These are phyloP conservation scores for Cricetomys ansorgei DNA, from an alignment of 2,113 vertebrate species.

Conservation along the genomic window DNA sequence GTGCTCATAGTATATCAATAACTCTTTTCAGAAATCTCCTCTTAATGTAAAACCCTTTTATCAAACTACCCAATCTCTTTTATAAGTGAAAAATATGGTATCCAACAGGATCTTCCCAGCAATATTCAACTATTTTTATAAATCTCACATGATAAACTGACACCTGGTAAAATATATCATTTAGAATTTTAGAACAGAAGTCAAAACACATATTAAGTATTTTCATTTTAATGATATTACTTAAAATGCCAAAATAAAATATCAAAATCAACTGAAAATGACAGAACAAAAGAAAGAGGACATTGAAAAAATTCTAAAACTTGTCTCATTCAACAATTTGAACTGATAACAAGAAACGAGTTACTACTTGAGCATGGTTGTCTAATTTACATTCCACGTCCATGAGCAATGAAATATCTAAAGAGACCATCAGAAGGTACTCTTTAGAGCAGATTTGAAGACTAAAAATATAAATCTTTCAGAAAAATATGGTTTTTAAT, in stretches of 20 bases:
- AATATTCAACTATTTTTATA: neutral
- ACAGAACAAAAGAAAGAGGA: neutral
- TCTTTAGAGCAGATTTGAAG: neutral
- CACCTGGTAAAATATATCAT: neutral
- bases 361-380: neutral
- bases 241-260: neutral
- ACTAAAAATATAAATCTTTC: neutral
- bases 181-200: neutral
- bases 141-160: neutral
- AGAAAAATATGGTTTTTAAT: neutral
- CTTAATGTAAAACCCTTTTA: neutral
- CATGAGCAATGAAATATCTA: neutral
- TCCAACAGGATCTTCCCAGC: neutral
- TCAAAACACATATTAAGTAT: neutral
- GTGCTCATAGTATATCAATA: neutral
- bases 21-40: neutral
- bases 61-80: neutral
- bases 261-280: neutral
- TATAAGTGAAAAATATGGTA: neutral
- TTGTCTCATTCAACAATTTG: neutral
- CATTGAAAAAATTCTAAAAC: neutral
- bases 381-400: conserved; percentile 13
- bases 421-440: neutral
- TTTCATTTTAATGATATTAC: neutral
- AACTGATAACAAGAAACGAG: neutral